These are phyloP conservation scores for Pyrocoelia pectoralis DNA, from an alignment of 2,888 invertebrate species.

Conservation along the genomic window DNA sequence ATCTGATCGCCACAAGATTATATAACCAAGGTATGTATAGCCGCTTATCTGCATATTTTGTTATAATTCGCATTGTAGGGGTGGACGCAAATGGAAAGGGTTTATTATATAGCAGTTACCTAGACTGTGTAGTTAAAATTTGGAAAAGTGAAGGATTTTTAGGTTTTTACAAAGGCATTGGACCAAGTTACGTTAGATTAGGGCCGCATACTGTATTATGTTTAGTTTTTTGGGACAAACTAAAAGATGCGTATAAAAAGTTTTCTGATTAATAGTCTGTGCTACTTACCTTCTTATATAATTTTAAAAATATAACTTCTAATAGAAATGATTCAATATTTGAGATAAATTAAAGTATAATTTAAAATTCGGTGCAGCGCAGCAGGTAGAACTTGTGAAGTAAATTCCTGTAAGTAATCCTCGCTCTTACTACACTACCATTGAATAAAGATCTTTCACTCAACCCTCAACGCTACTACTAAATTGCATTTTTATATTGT, in stretches of 20 bases:
- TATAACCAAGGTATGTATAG: conserved; percentile 81
- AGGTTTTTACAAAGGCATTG: conserved; percentile 87
- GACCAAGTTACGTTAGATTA: conserved; percentile 81
- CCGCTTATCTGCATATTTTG: too few relatives aligned
- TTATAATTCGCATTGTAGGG: too few relatives aligned
- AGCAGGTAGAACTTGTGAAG: too few relatives aligned
- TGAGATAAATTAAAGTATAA: too few relatives aligned
- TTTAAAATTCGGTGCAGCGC: too few relatives aligned
- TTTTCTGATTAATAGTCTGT: neutral
- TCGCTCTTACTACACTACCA: too few relatives aligned
- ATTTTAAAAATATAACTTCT: too few relatives aligned
- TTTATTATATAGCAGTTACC: conserved; percentile 73
- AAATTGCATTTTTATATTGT: too few relatives aligned
- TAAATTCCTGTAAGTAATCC: too few relatives aligned
- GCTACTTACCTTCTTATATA: neutral
- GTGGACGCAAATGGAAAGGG: conserved; percentile 72
- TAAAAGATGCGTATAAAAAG: conserved; percentile 53
- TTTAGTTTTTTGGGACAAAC: conserved; percentile 83
- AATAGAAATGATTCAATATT: too few relatives aligned
- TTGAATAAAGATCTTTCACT: too few relatives aligned
- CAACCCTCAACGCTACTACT: too few relatives aligned
- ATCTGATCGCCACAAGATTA: conserved; percentile 85
- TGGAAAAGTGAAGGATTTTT: conserved; percentile 74
- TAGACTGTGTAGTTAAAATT: conserved; percentile 82
- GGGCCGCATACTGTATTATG: conserved; percentile 88